Evolutionary conservation across 2,797 vertebrate genomes (phyloP), one percentile per base, ranked within the genome.

Genomic region (Cercopithecus neglectus): DNA sequence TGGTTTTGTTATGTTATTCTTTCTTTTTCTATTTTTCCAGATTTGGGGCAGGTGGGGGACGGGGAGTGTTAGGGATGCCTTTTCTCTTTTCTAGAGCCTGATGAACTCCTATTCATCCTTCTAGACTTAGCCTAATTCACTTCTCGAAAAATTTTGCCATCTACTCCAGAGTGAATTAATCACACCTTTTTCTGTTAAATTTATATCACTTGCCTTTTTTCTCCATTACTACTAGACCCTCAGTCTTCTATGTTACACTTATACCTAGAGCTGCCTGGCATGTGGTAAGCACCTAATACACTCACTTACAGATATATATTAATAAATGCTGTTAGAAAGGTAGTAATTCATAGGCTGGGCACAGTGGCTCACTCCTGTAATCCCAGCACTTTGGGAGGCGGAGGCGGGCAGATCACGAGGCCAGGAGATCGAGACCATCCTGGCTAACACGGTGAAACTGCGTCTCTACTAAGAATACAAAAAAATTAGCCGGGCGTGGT

Each of bases 151-250:
- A 85, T 67, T 21, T 86, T 85, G 24, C 14, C 87, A 89, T 24
- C 21, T 94, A 8, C 21, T 17, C 13, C 11, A 44, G 75, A 92
- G 80, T 75, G 74, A 94, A n/a, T 87, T 86, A 92, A 92, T 96
- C 50, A 59, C 87, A 4, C 33, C 17, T 8, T 89, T 95, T 97
- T 87, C 70, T 89, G 30, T 91, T 85, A 91, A 96, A 78, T 83
- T 89, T 48, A 81, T 92, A 76, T 17, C n/a, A 57, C n/a, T 96
- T 91, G 16, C 33, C n/a, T 96, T 95, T 74, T 85, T 72, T 95
- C 17, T 81, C 10, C 91, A 28, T 92, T 85, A 44, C 33, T 92
- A 57, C 50, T 48, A 91, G 48, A 91, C 50, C 8, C 4, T 90
- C 46, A 82, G 72, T 61, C 55, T 92, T 57, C 44, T 80, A 22